Conservation (phyloP, 2,113 vertebrate species). For the Cichladusa arquata region DNA sequence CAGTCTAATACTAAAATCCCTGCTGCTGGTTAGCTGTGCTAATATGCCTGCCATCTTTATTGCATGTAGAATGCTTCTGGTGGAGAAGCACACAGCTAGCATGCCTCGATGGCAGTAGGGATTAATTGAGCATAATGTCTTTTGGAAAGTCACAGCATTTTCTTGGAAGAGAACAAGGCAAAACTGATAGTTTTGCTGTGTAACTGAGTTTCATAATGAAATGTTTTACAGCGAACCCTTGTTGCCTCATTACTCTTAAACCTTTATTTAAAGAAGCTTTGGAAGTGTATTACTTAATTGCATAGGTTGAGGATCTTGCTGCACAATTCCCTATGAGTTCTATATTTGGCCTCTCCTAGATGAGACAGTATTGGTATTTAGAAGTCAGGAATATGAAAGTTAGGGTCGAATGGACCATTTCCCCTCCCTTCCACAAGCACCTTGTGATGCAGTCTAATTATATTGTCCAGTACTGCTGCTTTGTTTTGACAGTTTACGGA, state of each 20-base stretch:
- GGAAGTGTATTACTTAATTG: constrained; percentile 19
- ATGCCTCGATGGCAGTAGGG: background rate
- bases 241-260: constrained; percentile 48
- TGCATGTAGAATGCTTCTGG: background rate
- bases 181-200: constrained; percentile 21
- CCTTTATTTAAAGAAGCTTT: constrained; percentile 13
- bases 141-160: constrained; percentile 23
- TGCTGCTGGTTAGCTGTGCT: background rate
- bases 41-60: background rate
- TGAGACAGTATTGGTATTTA: background rate
- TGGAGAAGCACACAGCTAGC: background rate
- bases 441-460: background rate
- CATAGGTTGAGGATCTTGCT: background rate
- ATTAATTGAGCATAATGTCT: constrained; percentile 30
- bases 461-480: background rate
- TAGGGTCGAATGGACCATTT: background rate
- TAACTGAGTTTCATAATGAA: constrained; percentile 11
- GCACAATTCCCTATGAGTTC: background rate
- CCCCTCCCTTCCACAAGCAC: background rate
- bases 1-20: background rate
- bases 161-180: constrained; percentile 20
- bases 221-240: background rate
- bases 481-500: background rate
- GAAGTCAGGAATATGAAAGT: background rate
- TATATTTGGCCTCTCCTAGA: background rate